These are phyloP conservation scores for Sesamia inferens DNA, from an alignment of 2,888 invertebrate species.

Conservation along the genomic window DNA sequence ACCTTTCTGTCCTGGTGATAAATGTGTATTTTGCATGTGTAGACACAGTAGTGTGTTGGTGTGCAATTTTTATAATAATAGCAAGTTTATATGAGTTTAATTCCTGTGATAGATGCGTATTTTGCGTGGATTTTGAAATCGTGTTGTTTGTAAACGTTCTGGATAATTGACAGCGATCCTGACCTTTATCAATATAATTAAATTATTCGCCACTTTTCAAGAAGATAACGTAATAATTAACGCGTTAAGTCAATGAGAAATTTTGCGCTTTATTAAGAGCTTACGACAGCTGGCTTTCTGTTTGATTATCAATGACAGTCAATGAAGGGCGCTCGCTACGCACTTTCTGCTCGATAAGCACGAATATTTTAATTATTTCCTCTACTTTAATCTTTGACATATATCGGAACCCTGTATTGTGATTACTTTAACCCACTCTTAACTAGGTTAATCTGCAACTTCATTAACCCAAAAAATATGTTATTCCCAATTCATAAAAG, in stretches of 20 bases:
- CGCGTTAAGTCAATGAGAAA: not conserved
- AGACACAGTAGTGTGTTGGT: not conserved
- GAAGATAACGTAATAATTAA: constrained; percentile 6
- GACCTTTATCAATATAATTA: constrained; percentile 18
- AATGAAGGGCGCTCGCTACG: too few relatives aligned
- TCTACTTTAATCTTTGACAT: too few relatives aligned
- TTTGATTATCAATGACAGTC: not conserved
- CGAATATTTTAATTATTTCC: not conserved
- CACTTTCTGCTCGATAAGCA: not conserved
- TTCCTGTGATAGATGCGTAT: constrained; percentile 6
- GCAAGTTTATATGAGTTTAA: not conserved
- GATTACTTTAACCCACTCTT: not conserved
- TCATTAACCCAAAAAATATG: constrained; percentile 34
- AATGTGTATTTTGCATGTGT: not conserved
- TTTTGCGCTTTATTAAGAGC: not conserved
- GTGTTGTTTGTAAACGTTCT: constrained; percentile 22
- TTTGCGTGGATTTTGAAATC: constrained; percentile 10
- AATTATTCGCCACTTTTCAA: constrained; percentile 15
- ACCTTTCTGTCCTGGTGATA: not conserved
- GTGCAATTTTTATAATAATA: not conserved
- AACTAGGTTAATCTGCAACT: constrained; percentile 7
- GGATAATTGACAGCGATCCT: constrained; percentile 11
- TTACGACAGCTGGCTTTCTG: not conserved
- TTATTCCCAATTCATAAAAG: too few relatives aligned
- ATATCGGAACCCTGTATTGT: too few relatives aligned